Evolutionary conservation across 30 jellyfish, hydroid and myxozoan species (phyloP).

Genomic region (Clytia hemisphaerica): DNA sequence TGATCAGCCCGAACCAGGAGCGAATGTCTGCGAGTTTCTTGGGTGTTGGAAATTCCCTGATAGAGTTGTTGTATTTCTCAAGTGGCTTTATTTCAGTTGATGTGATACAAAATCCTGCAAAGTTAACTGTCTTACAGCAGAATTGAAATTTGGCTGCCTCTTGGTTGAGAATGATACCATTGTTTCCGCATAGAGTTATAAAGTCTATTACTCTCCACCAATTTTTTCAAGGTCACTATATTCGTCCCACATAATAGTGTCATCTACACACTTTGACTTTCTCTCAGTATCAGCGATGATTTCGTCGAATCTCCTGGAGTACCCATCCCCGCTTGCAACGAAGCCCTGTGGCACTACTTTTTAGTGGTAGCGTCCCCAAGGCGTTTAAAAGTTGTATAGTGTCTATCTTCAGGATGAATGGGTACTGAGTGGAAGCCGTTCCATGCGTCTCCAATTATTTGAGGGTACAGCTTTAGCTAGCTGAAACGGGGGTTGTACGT

Average conservation of each 20-base stretch:
- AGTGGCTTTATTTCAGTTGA: background rate
- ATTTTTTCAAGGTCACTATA: background rate
- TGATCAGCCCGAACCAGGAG: constrained; percentile 1
- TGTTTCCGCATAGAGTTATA: background rate
- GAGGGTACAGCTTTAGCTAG: background rate
- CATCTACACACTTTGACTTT: background rate
- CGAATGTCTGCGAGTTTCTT: background rate
- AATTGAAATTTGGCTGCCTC: background rate
- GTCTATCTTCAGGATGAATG: background rate
- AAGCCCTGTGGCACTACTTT: no score
- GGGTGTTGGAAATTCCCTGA: background rate
- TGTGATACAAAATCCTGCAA: background rate
- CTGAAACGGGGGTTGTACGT: background rate
- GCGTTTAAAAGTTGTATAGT: background rate
- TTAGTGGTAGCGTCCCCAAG: background rate
- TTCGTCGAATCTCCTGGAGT: background rate
- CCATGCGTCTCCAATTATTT: background rate
- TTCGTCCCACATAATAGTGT: background rate
- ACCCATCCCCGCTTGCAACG: background rate
- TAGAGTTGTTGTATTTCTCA: background rate
- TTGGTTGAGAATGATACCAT: background rate
- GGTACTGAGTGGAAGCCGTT: no score
- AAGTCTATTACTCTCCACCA: constrained; percentile 8
- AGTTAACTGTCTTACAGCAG: background rate
- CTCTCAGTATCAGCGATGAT: background rate